phyloP scores from a whole-genome alignment of 2,797 vertebrate genomes.

The Microctenopoma stevenorrisi region DNA sequence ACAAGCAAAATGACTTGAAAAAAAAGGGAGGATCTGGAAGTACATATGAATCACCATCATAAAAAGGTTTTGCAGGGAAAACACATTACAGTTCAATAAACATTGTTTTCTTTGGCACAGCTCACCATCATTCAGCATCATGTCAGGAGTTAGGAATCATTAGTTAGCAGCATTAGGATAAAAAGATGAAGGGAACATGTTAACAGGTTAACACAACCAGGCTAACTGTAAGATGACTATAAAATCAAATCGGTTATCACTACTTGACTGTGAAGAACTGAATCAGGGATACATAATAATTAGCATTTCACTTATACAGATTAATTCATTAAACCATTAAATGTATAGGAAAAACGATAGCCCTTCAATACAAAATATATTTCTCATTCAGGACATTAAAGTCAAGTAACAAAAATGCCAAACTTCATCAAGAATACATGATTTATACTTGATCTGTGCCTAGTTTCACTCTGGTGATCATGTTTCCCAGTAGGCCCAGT shows the following conservation, averaged over 20 bases:
- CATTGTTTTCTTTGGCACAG: conserved; percentile 29
- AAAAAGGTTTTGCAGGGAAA: conserved; percentile 18
- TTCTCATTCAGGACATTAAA: too few species aligned
- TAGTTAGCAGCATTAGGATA: conserved; percentile 71
- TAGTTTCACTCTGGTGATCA: neutral
- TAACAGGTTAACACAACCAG: conserved; percentile 29
- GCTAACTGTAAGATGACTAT: neutral
- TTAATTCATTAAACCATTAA: too few species aligned
- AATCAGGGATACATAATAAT: neutral
- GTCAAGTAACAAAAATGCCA: neutral
- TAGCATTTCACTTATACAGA: neutral
- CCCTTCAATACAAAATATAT: neutral
- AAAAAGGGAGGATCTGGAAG: neutral
- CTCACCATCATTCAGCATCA: conserved; percentile 81
- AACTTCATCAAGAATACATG: neutral
- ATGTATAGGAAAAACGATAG: neutral
- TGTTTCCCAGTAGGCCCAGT: too few species aligned
- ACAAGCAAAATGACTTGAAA: conserved; percentile 40
- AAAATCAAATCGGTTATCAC: conserved; percentile 5
- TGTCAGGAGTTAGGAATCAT: conserved; percentile 71
- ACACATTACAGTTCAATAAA: conserved; percentile 19
- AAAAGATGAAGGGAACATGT: conserved; percentile 44
- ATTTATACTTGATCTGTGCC: neutral
- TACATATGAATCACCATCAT: conserved; percentile 3
- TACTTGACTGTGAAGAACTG: neutral